These are phyloP conservation scores for Pithys albifrons DNA, from an alignment of 2,113 vertebrate genomes.

Conservation along the genomic window DNA sequence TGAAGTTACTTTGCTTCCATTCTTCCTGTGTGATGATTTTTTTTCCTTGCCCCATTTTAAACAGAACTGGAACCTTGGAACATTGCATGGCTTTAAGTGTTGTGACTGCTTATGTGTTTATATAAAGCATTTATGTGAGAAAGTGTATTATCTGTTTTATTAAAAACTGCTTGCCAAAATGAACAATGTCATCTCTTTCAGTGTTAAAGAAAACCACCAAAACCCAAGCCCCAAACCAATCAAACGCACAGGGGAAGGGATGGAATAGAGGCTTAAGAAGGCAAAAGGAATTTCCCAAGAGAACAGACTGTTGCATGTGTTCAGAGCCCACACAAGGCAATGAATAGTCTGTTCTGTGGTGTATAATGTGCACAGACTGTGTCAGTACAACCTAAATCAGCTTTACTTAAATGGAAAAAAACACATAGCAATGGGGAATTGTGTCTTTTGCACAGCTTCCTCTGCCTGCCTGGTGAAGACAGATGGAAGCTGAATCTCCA, in stretches of 20 bases:
- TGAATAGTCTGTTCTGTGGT: neutral
- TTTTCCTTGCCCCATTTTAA: neutral
- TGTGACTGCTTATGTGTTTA: neutral
- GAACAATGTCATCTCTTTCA: neutral
- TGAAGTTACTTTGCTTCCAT: neutral
- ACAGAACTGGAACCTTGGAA: neutral
- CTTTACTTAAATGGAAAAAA: neutral
- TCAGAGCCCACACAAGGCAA: neutral
- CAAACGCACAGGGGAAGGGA: neutral
- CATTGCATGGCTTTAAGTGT: neutral
- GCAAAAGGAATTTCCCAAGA: neutral
- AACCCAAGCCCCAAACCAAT: neutral
- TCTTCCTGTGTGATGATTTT: neutral
- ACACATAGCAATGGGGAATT: neutral
- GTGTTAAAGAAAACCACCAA: neutral
- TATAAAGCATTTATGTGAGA: slow-evolving; percentile 16
- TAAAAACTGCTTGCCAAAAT: slow-evolving; percentile 20
- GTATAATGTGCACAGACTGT: neutral
- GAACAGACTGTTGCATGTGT: neutral
- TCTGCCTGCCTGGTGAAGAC: neutral
- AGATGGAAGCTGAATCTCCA: neutral
- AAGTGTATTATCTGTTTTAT: neutral
- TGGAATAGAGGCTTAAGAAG: neutral
- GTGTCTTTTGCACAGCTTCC: neutral
- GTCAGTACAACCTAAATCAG: neutral